Percentiles rank a stretch among this genome's conserved stretches.
phyloP scores from a whole-genome alignment of 2,888 invertebrate genomes.

The Eremobia ochroleuca region DNA sequence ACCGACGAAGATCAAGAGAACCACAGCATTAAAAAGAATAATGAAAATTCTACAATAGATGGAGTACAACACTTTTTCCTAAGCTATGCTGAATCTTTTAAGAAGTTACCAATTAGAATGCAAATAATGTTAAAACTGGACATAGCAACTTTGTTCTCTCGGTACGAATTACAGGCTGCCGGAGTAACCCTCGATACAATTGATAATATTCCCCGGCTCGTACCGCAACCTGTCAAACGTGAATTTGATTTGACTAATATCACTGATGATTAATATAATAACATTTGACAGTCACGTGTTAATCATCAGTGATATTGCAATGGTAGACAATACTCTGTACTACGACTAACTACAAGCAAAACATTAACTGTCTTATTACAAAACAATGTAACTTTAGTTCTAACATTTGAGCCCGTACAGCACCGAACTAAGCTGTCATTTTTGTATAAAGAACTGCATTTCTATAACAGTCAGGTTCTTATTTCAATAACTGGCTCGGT shows the following conservation, averaged over 20 bases:
- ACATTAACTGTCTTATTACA: background rate
- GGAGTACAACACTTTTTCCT: conserved; percentile 50
- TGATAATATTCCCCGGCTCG: conserved; percentile 25
- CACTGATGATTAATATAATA: conserved; percentile 24
- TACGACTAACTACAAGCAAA: background rate
- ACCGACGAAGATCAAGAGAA: conserved; percentile 12
- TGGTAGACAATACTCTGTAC: background rate
- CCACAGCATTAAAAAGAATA: background rate
- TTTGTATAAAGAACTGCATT: no score
- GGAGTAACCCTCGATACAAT: conserved; percentile 19
- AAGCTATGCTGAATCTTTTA: conserved; percentile 59
- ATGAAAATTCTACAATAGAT: conserved; percentile 8
- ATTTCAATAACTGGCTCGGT: background rate
- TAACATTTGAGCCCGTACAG: no score
- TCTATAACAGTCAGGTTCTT: no score
- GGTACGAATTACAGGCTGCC: conserved; percentile 53
- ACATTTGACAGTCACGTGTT: no score
- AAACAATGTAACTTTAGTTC: background rate
- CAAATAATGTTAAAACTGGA: conserved; percentile 62
- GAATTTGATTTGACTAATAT: background rate
- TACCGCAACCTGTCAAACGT: conserved; percentile 34
- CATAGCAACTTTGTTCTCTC: conserved; percentile 51
- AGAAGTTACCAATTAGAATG: conserved; percentile 54
- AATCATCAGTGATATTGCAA: no score
- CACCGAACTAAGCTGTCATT: no score